phyloP scores from a whole-genome alignment of 2,888 invertebrate genomes.

The Cryptocephalus primarius region DNA sequence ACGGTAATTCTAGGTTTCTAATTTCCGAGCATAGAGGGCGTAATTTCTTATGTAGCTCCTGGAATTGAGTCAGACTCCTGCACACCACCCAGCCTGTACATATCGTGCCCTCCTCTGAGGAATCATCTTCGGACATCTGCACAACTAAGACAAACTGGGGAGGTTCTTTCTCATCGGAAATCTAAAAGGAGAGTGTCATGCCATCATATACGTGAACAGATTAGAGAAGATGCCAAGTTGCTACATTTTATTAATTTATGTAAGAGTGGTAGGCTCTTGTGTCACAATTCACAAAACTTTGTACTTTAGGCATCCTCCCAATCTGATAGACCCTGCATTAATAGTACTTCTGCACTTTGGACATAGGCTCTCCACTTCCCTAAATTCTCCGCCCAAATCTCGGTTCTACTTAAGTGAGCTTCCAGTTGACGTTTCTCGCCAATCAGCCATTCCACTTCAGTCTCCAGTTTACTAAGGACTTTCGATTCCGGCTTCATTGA shows the following conservation, averaged over 20 bases:
- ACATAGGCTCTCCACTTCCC: constrained; percentile 81
- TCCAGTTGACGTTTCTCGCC: constrained; percentile 72
- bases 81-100: constrained; percentile 60
- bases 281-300: too few relatives aligned
- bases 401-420: constrained; percentile 74
- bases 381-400: constrained; percentile 82
- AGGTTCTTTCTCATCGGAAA: constrained; percentile 43
- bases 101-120: constrained; percentile 43
- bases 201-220: too few relatives aligned
- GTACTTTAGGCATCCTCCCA: too few relatives aligned
- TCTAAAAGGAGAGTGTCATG: constrained; percentile 14
- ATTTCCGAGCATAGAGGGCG: constrained; percentile 72
- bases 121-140: constrained; percentile 57
- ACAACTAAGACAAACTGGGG: constrained; percentile 69
- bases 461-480: constrained; percentile 65
- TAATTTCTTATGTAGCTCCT: constrained; percentile 74
- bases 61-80: constrained; percentile 49
- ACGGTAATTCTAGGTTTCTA: constrained; percentile 72
- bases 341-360: constrained; percentile 62
- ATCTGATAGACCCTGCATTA: too few relatives aligned
- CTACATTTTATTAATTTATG: too few relatives aligned
- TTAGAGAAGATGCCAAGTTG: too few relatives aligned
- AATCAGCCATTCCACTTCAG: constrained; percentile 73
- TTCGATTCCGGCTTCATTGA: constrained; percentile 76
- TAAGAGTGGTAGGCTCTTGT: too few relatives aligned